phyloP scores from a whole-genome alignment of 2,113 vertebrate species.

The Euleptes europaea region DNA sequence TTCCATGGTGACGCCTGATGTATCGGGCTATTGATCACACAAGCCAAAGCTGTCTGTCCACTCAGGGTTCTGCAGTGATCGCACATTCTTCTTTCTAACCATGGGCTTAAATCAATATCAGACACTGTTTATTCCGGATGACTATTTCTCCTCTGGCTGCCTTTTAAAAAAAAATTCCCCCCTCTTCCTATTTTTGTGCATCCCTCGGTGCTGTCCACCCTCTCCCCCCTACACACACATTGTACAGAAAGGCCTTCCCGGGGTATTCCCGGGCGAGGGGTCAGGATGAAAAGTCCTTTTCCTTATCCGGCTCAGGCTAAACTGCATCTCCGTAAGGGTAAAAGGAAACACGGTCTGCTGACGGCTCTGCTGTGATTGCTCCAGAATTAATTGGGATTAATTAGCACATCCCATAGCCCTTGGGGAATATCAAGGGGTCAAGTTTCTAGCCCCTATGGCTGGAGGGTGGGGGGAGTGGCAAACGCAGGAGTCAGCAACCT shows the following conservation, averaged over 20 bases:
- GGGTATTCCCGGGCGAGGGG: too few relatives aligned
- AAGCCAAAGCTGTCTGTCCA: slow-evolving; percentile 68
- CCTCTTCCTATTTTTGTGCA: neutral
- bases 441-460: neutral
- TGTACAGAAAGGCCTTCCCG: too few relatives aligned
- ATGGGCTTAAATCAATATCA: slow-evolving; percentile 33
- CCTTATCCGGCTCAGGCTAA: neutral
- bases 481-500: too few relatives aligned
- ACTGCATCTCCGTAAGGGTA: neutral
- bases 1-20: slow-evolving; percentile 86
- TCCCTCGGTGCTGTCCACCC: neutral
- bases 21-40: slow-evolving; percentile 84
- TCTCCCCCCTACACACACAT: too few relatives aligned
- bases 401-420: neutral
- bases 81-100: slow-evolving; percentile 27
- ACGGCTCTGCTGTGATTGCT: neutral
- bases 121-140: slow-evolving; percentile 30
- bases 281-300: neutral
- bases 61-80: slow-evolving; percentile 67
- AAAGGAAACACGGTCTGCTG: neutral
- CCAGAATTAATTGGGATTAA: too few relatives aligned
- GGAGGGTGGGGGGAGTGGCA: too few relatives aligned
- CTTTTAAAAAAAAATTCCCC: too few relatives aligned
- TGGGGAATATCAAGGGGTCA: neutral
- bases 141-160: neutral